Conservation (phyloP, 2,888 invertebrate species). For the Apamea sordens region DNA sequence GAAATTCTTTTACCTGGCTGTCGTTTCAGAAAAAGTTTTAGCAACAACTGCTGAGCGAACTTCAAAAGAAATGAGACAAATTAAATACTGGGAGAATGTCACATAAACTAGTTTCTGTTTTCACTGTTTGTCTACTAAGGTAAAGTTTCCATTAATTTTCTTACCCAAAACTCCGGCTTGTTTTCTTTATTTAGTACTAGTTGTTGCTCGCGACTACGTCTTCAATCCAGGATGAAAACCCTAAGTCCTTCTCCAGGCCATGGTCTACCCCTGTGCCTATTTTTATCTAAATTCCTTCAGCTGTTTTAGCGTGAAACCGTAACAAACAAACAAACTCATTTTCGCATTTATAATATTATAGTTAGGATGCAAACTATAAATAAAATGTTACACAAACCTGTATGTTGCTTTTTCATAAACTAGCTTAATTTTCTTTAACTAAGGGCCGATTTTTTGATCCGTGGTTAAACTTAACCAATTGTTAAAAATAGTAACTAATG, state of each 20-base stretch:
- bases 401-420: slow-evolving; percentile 26
- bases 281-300: background rate
- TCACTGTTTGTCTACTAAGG: slow-evolving; percentile 31
- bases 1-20: slow-evolving; percentile 84
- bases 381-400: slow-evolving; percentile 1
- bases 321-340: background rate
- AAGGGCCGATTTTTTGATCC: no score
- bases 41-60: slow-evolving; percentile 76
- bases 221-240: background rate
- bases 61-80: slow-evolving; percentile 85
- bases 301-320: background rate
- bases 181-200: slow-evolving; percentile 22
- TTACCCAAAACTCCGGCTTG: slow-evolving; percentile 29
- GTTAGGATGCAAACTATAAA: slow-evolving; percentile 5
- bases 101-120: slow-evolving; percentile 46
- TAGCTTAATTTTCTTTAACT: slow-evolving; percentile 32
- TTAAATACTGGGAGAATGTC: slow-evolving; percentile 72
- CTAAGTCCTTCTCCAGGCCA: background rate
- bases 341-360: background rate
- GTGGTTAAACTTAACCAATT: no score
- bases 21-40: slow-evolving; percentile 79
- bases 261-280: background rate
- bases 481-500: no score
- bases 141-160: slow-evolving; percentile 51
- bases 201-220: background rate